These are phyloP conservation scores for Chrysogorgia sp. DNA, from an alignment of 92 coral and sea anemone species.

Conservation along the genomic window DNA sequence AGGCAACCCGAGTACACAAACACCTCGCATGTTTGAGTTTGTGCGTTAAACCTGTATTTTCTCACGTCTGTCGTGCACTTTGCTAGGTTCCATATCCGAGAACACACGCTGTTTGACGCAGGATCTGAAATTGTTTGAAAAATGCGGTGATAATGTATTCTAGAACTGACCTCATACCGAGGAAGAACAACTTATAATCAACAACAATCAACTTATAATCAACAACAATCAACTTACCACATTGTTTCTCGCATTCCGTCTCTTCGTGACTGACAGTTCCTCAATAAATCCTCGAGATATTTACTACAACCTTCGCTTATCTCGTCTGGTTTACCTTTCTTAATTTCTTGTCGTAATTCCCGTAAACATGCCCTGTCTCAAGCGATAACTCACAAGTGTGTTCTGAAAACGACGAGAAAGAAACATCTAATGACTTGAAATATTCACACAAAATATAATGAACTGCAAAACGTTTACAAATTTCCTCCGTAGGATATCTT, in stretches of 20 bases:
- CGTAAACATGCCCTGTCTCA: conserved; percentile 75
- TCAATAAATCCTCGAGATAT: conserved; percentile 71
- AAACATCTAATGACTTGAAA: not conserved
- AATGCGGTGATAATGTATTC: not conserved
- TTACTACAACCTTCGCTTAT: conserved; percentile 74
- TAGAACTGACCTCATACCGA: no score
- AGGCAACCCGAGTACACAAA: conserved; percentile 79
- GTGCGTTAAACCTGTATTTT: conserved; percentile 65
- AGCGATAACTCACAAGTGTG: conserved; percentile 71
- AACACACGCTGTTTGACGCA: conserved; percentile 60
- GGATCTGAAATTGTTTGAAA: conserved; percentile 29
- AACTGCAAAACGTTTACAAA: no score
- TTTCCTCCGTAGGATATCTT: not conserved
- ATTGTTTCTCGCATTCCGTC: conserved; percentile 80
- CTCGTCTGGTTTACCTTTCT: conserved; percentile 59
- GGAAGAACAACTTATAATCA: no score
- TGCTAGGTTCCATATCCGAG: conserved; percentile 76
- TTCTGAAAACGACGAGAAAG: conserved; percentile 38
- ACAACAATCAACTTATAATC: no score
- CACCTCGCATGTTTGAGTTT: conserved; percentile 63
- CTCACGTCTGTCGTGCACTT: conserved; percentile 66
- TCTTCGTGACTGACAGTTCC: conserved; percentile 66
- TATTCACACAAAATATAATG: no score
- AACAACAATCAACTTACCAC: conserved; percentile 66
- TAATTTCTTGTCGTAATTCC: conserved; percentile 70